phyloP scores from a whole-genome alignment of 2,888 invertebrate genomes.

The Atherix ibis region DNA sequence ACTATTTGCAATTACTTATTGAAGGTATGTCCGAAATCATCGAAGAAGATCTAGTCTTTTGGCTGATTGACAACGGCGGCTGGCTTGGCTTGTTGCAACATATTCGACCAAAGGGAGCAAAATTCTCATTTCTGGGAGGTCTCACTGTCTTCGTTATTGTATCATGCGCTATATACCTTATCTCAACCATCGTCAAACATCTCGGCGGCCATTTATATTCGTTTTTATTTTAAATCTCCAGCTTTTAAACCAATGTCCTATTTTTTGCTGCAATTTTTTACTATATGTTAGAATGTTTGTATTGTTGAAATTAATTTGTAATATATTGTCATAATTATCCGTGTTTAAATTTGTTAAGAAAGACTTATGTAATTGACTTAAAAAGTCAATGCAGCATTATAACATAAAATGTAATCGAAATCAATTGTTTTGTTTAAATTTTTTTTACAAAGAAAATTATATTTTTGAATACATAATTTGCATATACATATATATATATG shows the following conservation, averaged over 20 bases:
- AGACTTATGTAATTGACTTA: too few relatives aligned
- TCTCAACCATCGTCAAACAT: slow-evolving; percentile 24
- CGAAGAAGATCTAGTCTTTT: slow-evolving; percentile 49
- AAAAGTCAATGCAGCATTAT: too few relatives aligned
- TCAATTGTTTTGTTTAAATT: too few relatives aligned
- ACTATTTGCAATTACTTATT: slow-evolving; percentile 58
- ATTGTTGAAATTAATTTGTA: too few relatives aligned
- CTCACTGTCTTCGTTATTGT: slow-evolving; percentile 27
- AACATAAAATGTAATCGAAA: too few relatives aligned
- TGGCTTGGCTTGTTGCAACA: slow-evolving; percentile 41
- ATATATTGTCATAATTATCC: too few relatives aligned
- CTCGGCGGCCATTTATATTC: slow-evolving; percentile 30
- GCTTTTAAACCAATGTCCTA: not conserved
- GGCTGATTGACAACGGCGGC: slow-evolving; percentile 72
- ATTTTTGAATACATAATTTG: too few relatives aligned
- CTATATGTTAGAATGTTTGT: too few relatives aligned
- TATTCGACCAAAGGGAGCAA: slow-evolving; percentile 20
- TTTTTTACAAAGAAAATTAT: too few relatives aligned
- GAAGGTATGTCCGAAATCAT: slow-evolving; percentile 61
- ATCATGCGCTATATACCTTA: slow-evolving; percentile 26
- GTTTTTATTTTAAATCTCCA: slow-evolving; percentile 23
- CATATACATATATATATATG: too few relatives aligned
- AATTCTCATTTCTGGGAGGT: slow-evolving; percentile 27
- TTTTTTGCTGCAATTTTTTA: too few relatives aligned
- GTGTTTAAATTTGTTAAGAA: too few relatives aligned